Percentiles rank a stretch among this genome's conserved stretches.
phyloP scores from a whole-genome alignment of 2,888 invertebrate species.

The Temnothorax ravouxi region DNA sequence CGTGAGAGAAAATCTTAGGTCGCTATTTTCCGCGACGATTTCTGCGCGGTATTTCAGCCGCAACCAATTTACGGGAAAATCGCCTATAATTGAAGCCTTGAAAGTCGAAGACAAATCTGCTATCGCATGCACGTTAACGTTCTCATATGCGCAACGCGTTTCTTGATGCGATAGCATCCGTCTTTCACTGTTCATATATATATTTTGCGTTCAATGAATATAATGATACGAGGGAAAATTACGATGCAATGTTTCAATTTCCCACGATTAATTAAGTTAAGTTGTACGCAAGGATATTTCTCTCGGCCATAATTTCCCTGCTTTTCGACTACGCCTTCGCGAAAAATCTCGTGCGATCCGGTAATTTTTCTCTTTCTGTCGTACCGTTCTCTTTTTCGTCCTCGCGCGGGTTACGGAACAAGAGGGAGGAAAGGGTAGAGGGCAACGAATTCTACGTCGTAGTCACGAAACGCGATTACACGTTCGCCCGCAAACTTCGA shows the following conservation, averaged over 20 bases:
- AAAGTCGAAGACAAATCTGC: slow-evolving; percentile 24
- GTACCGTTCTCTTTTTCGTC: slow-evolving; percentile 40
- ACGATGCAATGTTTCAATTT: not conserved
- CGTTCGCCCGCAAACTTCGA: slow-evolving; percentile 75
- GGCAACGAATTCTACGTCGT: slow-evolving; percentile 68
- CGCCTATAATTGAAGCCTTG: slow-evolving; percentile 18
- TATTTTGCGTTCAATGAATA: not conserved
- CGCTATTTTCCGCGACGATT: not conserved
- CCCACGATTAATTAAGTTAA: slow-evolving; percentile 24
- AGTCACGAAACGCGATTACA: slow-evolving; percentile 76
- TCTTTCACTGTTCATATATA: not conserved
- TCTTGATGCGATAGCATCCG: not conserved
- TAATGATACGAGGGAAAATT: not conserved
- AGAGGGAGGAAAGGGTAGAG: slow-evolving; percentile 52
- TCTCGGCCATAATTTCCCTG: not conserved
- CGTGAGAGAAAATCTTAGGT: not conserved
- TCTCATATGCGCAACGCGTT: not conserved
- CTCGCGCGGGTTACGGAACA: slow-evolving; percentile 28
- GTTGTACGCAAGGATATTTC: not conserved
- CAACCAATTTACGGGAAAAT: slow-evolving; percentile 17
- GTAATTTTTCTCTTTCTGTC: slow-evolving; percentile 58
- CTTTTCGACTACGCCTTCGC: slow-evolving; percentile 16
- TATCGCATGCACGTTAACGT: not conserved
- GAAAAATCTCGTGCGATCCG: slow-evolving; percentile 62
- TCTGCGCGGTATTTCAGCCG: not conserved